These are phyloP conservation scores for Centropyge bicolor DNA, from an alignment of 2,797 vertebrate species.

Conservation along the genomic window DNA sequence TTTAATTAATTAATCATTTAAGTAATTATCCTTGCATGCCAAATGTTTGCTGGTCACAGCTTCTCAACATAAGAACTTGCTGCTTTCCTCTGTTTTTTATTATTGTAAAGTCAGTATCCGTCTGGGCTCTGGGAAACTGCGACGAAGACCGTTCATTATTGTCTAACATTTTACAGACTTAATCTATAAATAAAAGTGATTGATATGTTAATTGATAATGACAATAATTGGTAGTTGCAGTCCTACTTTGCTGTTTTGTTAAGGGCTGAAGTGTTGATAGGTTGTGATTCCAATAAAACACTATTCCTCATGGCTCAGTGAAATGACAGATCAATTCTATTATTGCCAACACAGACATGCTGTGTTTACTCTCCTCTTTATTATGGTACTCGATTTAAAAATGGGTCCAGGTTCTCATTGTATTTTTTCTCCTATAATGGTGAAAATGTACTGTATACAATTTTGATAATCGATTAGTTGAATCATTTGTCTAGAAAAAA, in stretches of 20 bases:
- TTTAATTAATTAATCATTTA: not conserved
- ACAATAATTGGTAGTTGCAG: not conserved
- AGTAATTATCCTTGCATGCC: not conserved
- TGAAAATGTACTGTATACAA: not conserved
- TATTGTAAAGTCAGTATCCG: not conserved
- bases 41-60: not conserved
- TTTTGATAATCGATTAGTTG: not conserved
- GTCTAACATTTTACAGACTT: not conserved
- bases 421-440: not conserved
- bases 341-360: not conserved
- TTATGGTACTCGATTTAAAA: not conserved
- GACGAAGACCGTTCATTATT: not conserved
- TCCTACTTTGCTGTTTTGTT: not conserved
- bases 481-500: not conserved
- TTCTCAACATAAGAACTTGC: not conserved
- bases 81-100: not conserved
- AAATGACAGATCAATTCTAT: not conserved
- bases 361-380: not conserved
- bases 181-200: too few relatives aligned
- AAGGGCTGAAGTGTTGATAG: not conserved
- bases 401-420: too few relatives aligned
- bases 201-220: not conserved
- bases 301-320: not conserved
- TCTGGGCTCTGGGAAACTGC: not conserved
- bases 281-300: not conserved